A percentile compares a stretch with the other conserved stretches of the same genome.
These are phyloP conservation scores for Cryptoleucopteryx plumbea DNA, from an alignment of 2,113 vertebrate species.

Conservation along the genomic window DNA sequence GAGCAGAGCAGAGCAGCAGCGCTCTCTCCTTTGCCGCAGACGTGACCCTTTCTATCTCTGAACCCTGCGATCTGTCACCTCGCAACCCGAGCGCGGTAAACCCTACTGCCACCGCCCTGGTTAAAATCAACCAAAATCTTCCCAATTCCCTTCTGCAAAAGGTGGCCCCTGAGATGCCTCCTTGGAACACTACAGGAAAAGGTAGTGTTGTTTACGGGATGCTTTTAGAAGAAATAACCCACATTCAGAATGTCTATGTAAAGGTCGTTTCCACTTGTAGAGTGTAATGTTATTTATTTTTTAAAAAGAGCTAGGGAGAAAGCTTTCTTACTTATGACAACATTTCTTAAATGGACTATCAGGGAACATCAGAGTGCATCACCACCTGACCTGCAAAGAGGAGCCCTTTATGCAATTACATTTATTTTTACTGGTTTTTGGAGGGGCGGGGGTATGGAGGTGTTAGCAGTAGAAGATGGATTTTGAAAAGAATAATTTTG, in stretches of 20 bases:
- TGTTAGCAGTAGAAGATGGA: background rate
- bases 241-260: background rate
- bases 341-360: background rate
- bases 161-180: background rate
- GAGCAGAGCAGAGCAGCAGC: background rate
- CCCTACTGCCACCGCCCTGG: background rate
- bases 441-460: background rate
- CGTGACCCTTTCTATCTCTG: background rate
- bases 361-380: background rate
- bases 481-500: background rate
- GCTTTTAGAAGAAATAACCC: background rate
- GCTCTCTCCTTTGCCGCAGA: accelerated
- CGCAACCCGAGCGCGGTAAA: accelerated
- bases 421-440: background rate
- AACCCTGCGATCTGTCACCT: accelerated
- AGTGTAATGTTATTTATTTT: background rate
- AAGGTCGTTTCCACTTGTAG: background rate
- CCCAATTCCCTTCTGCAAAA: background rate
- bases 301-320: background rate
- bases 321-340: background rate
- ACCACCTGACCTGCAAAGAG: background rate
- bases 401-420: background rate
- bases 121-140: background rate
- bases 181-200: background rate
- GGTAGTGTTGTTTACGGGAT: background rate